Evolutionary conservation across 2,888 invertebrate genomes (phyloP).

Genomic region (Phyto melanocephala): DNA sequence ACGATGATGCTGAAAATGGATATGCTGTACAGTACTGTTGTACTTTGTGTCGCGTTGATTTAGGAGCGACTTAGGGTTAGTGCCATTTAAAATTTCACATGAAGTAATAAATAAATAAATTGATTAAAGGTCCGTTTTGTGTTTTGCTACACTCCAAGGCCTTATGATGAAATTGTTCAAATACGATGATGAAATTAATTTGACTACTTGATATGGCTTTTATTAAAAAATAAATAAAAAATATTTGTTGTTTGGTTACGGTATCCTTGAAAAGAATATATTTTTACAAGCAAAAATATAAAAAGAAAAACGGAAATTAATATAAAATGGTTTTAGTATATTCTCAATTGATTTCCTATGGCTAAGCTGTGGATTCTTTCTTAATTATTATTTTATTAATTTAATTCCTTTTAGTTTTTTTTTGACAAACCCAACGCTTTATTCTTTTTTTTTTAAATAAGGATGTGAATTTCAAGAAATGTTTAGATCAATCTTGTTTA

Average conservation of each 20-base stretch:
- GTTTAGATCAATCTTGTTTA: background rate
- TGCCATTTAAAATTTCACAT: slow-evolving; percentile 20
- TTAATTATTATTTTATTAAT: background rate
- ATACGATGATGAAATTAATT: slow-evolving; percentile 1
- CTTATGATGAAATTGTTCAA: background rate
- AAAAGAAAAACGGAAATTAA: background rate
- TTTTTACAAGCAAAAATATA: background rate
- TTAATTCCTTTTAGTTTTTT: background rate
- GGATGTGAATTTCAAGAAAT: background rate
- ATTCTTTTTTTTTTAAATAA: background rate
- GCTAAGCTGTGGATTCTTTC: background rate
- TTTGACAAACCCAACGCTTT: background rate
- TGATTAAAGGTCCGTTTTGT: background rate
- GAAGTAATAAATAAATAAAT: background rate
- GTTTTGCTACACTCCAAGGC: background rate
- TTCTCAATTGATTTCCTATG: background rate
- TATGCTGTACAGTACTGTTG: background rate
- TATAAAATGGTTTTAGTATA: background rate
- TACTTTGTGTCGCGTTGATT: background rate
- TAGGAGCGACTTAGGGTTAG: background rate
- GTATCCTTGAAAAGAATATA: slow-evolving; percentile 12
- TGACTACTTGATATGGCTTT: too few species aligned
- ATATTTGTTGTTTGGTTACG: background rate
- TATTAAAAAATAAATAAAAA: too few species aligned
- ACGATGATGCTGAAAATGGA: background rate